phyloP scores from a whole-genome alignment of 2,113 vertebrate species.

The Microtus ochrogaster region DNA sequence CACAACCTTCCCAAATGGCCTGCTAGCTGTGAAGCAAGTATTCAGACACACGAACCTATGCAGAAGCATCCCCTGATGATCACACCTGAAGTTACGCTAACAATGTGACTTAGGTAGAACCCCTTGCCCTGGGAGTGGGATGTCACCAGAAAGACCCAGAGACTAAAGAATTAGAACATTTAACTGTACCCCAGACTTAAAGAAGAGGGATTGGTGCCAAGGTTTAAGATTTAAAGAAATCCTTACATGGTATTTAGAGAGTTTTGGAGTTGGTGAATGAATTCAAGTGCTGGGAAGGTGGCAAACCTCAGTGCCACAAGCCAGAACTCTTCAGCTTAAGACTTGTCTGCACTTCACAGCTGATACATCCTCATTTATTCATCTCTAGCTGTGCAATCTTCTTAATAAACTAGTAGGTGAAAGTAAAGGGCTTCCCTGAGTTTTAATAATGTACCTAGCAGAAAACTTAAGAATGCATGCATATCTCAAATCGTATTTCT shows the following conservation, averaged over 20 bases:
- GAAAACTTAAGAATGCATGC: constrained; percentile 4
- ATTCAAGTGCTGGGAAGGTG: too few species aligned
- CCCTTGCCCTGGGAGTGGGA: not conserved
- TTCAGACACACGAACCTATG: not conserved
- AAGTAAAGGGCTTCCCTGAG: not conserved
- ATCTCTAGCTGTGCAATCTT: not conserved
- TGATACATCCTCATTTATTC: not conserved
- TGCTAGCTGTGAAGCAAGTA: not conserved
- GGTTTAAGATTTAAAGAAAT: not conserved
- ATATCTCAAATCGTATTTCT: not conserved
- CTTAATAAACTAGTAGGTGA: not conserved
- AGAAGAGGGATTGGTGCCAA: not conserved
- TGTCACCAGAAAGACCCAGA: not conserved
- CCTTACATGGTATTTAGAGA: not conserved
- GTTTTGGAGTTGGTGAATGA: not conserved
- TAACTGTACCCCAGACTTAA: not conserved
- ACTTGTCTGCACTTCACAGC: not conserved
- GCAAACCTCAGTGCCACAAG: not conserved
- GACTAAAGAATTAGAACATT: not conserved
- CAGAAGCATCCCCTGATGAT: not conserved
- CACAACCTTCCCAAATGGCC: not conserved
- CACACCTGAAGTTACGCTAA: not conserved
- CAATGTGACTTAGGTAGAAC: not conserved
- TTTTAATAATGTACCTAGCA: not conserved
- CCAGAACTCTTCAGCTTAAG: not conserved